A percentile compares a stretch with the other conserved stretches of the same genome.
phyloP scores from a whole-genome alignment of 64 coral and sea anemone genomes.

The Dendronephthya gigantea region DNA sequence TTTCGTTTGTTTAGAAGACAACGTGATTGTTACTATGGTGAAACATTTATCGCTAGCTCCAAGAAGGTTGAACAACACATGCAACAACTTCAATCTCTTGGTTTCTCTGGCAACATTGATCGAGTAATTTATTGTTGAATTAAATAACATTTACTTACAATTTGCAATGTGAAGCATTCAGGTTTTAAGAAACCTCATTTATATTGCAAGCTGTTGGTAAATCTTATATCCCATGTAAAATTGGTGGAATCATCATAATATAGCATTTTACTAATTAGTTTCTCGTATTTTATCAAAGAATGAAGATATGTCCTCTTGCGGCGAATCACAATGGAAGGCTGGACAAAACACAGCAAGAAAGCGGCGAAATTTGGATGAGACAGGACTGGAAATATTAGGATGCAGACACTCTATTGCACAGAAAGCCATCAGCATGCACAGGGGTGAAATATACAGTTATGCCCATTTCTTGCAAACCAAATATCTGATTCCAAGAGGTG shows the following conservation, averaged over 20 bases:
- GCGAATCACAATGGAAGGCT: background rate
- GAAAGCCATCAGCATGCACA: conserved; percentile 18
- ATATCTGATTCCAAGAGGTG: background rate
- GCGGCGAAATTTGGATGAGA: conserved; percentile 4
- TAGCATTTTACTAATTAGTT: background rate
- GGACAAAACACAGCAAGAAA: background rate
- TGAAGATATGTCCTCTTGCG: background rate
- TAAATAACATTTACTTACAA: background rate
- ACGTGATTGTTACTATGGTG: conserved; percentile 9
- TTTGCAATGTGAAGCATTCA: background rate
- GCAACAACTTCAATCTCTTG: background rate
- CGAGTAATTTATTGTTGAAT: background rate
- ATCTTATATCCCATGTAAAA: background rate
- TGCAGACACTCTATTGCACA: conserved; percentile 32
- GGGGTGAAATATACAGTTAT: conserved; percentile 42
- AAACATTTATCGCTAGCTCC: conserved; percentile 12
- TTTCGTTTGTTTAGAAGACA: background rate
- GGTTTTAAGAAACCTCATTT: background rate
- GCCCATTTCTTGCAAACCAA: conserved; percentile 20
- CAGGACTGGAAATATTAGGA: conserved; percentile 20
- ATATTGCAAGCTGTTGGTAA: background rate
- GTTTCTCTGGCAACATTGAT: background rate
- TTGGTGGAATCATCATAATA: background rate
- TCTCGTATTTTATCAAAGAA: background rate
- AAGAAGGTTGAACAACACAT: conserved; percentile 3